Evolutionary conservation across 2,797 vertebrate species (phyloP), one percentile per base, ranked within the genome.

Genomic region (Poecilia picta): DNA sequence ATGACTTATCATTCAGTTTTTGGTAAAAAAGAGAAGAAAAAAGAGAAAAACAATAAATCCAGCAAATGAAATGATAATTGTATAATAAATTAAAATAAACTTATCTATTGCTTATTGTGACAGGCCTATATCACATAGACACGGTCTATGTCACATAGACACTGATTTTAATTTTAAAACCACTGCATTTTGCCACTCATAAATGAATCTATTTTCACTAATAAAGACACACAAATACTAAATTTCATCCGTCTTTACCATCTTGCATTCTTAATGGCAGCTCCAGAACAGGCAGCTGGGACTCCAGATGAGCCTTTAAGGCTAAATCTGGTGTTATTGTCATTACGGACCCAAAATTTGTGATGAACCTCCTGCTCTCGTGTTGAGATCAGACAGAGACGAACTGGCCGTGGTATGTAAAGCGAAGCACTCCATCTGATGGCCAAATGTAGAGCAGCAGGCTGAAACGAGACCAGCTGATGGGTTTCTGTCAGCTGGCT

Each of bases 401-500:
- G 46, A 33, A 25, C 41, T 39, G n/a, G 74, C 28, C 0, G 10
- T 10, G 5, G 49, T 18, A 72, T 20, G 71, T 43, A 5, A 76
- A 81, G 47, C 45, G 11, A 45, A 79, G 81, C 16, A 41, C 85
- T 79, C 84, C 84, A 83, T 83, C 86, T 85, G 51, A 53, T 88
- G 89, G 86, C 74, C 72, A 85, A 39, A 75, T 18, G 46, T 11
- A 83, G 33, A 81, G 75, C 8, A 74, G 47, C 76, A 81, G 39
- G 66, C 51, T 80, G 12, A 55, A 12, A 43, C 18, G 20, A 41
- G 3, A 20, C n/a, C 25, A 46, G 47, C 28, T 25, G 36, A 62
- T 53, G 25, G 33, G 16, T 39, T 16, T 62, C 6, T 51, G 15
- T 72, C 6, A 28, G 31, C 33, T 36, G 20, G 15, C 47, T 47